Base-by-base conservation (phyloP, 2,888 invertebrate species). In the Ashinkailepas kermadecensis region DNA sequence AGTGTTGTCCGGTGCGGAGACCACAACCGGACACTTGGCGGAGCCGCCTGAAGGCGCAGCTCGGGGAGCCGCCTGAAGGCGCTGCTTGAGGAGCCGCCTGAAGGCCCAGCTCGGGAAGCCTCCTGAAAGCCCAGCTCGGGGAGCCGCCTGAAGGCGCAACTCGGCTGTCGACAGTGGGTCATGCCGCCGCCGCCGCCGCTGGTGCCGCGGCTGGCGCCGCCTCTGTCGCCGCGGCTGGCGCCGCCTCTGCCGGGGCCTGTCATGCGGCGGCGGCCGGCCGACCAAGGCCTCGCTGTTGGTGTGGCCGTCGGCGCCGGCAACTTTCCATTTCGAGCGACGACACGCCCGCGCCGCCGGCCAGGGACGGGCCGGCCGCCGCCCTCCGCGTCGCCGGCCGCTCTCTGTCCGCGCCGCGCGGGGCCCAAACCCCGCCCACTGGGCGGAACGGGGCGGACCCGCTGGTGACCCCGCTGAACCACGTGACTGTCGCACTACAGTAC, bases 281-380 rank as follows among this genome's bases (percentile, higher is more conserved):
- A 70, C 70, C 70, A 70, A 70, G 70, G 70, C 70, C 67, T 67
- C 67, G 4, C 25, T 23, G 12, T 25, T 23, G 70, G 70, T 13
- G 70, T 70, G 70, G 70, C 39, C 39, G 15, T 13, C 70, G 70
- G 62, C 70, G 67, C 3, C 70, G 15, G 25, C 70, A 70, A 70
- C 70, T 70, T 70, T 70, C 70, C 70, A 70, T 70, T 70, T 70
- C 70, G 70, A 39, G n/a, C 65, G 65, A 15, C 70, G 70, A 70
- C 70, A 70, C 70, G 70, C 70, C 70, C 70, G 70, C 13, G 70
- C 70, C 70, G 39, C 4, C 12, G 70, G 70, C 70, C 39, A 23
- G 39, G 70, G 39, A 70, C 70, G 70, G 39, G 70, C 39, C 39
- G 25, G 23, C 70, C 70, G 39, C 25, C 70, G 39, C 25, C 70